Evolutionary conservation across 1,140 invertebrate species (phyloP).

Genomic region (Drosophila nannoptera): DNA sequence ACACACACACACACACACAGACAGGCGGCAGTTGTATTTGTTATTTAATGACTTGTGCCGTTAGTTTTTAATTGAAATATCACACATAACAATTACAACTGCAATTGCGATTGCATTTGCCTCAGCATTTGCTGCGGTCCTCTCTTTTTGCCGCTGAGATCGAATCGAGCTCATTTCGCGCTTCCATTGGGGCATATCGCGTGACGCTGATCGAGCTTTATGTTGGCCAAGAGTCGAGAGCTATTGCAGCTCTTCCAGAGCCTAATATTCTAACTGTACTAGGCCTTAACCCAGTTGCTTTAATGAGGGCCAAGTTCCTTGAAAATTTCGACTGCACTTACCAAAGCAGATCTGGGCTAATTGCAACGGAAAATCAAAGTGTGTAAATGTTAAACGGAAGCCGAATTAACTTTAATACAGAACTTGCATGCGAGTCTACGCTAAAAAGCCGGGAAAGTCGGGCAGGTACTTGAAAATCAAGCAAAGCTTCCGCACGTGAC

Average conservation of each 20-base stretch:
- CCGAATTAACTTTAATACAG: conserved; percentile 49
- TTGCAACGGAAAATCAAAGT: conserved; percentile 49
- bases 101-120: conserved; percentile 20
- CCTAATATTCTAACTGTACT: not conserved
- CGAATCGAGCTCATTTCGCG: conserved; percentile 3
- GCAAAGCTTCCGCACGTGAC: conserved; percentile 72
- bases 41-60: conserved; percentile 70
- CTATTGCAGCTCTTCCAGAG: no score
- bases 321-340: not conserved
- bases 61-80: conserved; percentile 75
- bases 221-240: not conserved
- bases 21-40: conserved; percentile 44
- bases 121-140: conserved; percentile 15
- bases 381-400: conserved; percentile 64
- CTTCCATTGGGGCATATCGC: conserved; percentile 2
- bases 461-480: conserved; percentile 32
- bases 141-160: conserved; percentile 12
- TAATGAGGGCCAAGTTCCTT: not conserved
- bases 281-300: conserved; percentile 3
- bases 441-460: conserved; percentile 15
- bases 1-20: conserved; percentile 9
- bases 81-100: conserved; percentile 55
- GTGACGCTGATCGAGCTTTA: conserved; percentile 9
- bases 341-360: conserved; percentile 45
- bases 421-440: conserved; percentile 58